A percentile compares a stretch with the other conserved stretches of the same genome.
Conservation (phyloP, 2,113 vertebrate genomes). For the Passer montanus region DNA sequence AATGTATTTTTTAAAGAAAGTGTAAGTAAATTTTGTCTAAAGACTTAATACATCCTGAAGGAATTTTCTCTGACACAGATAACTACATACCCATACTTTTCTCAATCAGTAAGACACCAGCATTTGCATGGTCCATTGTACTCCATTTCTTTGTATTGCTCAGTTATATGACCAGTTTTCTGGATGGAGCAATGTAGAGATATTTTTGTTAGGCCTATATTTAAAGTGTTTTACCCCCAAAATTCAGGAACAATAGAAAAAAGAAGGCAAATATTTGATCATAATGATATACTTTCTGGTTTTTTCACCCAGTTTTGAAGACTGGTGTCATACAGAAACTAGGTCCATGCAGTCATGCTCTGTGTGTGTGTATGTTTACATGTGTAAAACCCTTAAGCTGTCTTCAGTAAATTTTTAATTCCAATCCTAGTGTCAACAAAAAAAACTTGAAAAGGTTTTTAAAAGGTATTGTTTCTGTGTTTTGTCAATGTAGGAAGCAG, state of each 20-base stretch:
- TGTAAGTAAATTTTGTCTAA: background rate
- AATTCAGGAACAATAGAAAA: background rate
- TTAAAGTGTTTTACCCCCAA: background rate
- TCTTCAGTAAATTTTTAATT: background rate
- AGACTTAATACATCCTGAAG: background rate
- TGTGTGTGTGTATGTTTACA: background rate
- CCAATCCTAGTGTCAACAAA: background rate
- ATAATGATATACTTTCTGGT: rapidly evolving
- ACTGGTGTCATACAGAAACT: background rate
- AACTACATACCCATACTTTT: background rate
- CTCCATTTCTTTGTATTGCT: background rate
- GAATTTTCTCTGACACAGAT: background rate
- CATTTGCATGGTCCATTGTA: background rate
- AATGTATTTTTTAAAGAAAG: background rate
- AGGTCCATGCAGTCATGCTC: background rate
- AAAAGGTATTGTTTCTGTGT: rapidly evolving
- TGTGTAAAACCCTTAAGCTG: background rate
- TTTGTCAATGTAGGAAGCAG: background rate
- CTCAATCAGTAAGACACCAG: background rate
- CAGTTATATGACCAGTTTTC: background rate
- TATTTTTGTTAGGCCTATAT: background rate
- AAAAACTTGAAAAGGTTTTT: background rate
- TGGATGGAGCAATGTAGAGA: background rate
- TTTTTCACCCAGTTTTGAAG: background rate
- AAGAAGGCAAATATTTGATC: background rate